Evolutionary conservation across 2,113 vertebrate species (phyloP).

Genomic region (Crocuta crocuta): DNA sequence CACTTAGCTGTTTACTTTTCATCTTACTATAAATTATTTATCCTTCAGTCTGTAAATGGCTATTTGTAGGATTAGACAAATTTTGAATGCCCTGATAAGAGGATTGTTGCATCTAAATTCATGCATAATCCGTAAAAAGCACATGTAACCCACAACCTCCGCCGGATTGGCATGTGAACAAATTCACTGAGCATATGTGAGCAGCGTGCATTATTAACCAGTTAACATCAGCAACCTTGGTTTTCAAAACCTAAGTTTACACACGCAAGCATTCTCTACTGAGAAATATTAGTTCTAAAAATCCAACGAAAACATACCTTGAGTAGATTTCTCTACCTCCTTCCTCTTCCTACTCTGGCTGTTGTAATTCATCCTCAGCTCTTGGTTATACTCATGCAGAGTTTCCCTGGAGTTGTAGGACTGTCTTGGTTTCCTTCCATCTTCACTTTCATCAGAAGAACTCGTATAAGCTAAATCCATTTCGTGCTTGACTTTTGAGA

Average conservation of each 20-base stretch:
- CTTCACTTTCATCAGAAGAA: constrained; percentile 97
- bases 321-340: constrained; percentile 90
- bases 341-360: constrained; percentile 94
- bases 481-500: constrained; percentile 96
- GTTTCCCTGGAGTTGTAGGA: constrained; percentile 97
- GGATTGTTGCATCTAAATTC: constrained; percentile 67
- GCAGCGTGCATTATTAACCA: constrained; percentile 70
- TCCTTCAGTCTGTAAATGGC: constrained; percentile 68
- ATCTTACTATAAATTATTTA: constrained; percentile 72
- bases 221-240: constrained; percentile 55
- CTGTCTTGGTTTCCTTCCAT: constrained; percentile 93
- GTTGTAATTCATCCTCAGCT: constrained; percentile 94
- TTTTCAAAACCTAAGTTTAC: constrained; percentile 57
- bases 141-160: constrained; percentile 59
- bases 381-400: constrained; percentile 95
- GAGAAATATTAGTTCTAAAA: constrained; percentile 45
- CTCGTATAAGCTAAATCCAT: constrained; percentile 98
- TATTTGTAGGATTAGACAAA: constrained; percentile 71
- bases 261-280: background rate
- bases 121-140: constrained; percentile 62
- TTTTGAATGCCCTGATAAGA: constrained; percentile 75
- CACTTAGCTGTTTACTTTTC: constrained; percentile 68
- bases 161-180: constrained; percentile 12
- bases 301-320: constrained; percentile 89
- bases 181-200: constrained; percentile 48